Percentiles rank a stretch among this genome's conserved stretches.
These are phyloP conservation scores for Myanophis thanlyinensis DNA, from an alignment of 2,113 vertebrate species.

Conservation along the genomic window DNA sequence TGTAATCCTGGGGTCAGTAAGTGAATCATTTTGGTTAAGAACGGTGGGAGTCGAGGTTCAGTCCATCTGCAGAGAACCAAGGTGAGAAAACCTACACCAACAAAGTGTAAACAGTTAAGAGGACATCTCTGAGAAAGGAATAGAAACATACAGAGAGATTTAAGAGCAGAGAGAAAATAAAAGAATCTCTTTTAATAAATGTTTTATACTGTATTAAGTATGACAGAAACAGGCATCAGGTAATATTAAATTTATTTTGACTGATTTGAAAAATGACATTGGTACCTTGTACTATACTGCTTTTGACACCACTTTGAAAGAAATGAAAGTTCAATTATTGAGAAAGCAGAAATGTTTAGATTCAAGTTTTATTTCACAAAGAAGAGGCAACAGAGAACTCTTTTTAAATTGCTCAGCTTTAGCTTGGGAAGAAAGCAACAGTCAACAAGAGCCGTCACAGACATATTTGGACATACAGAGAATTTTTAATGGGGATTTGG, in stretches of 20 bases:
- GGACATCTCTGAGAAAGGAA: not conserved
- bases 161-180: not conserved
- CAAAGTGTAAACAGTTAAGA: not conserved
- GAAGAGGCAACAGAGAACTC: not conserved
- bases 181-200: not conserved
- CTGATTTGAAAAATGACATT: not conserved
- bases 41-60: not conserved
- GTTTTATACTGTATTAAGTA: not conserved
- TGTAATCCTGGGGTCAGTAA: not conserved
- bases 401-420: not conserved
- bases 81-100: not conserved
- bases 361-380: not conserved
- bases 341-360: not conserved
- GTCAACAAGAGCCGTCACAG: not conserved
- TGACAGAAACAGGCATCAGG: not conserved
- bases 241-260: not conserved
- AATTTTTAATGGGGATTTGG: not conserved
- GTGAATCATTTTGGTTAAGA: not conserved
- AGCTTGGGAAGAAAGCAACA: not conserved
- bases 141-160: not conserved
- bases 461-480: not conserved
- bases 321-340: not conserved
- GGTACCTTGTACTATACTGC: not conserved
- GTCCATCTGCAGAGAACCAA: not conserved
- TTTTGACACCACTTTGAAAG: not conserved